phyloP scores from a whole-genome alignment of 2,888 invertebrate genomes.

The Dorcus hopei region DNA sequence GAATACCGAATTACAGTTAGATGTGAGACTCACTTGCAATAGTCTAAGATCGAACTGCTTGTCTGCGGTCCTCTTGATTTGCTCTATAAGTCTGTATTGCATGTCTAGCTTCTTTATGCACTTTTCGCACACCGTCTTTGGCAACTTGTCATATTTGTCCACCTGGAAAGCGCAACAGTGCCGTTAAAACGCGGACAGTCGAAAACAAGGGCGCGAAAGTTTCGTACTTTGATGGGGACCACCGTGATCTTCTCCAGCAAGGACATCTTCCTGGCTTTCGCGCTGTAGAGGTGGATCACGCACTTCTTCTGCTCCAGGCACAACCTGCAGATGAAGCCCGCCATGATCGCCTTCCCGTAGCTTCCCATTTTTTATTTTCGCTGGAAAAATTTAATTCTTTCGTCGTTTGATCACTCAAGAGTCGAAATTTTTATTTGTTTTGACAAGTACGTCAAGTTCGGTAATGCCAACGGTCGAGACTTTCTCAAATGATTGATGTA shows the following conservation, averaged over 20 bases:
- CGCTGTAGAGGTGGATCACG: slow-evolving; percentile 80
- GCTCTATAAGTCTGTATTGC: slow-evolving; percentile 53
- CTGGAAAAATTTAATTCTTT: background rate
- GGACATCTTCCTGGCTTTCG: slow-evolving; percentile 70
- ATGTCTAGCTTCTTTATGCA: slow-evolving; percentile 56
- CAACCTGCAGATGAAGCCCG: slow-evolving; percentile 80
- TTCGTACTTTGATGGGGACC: slow-evolving; percentile 73
- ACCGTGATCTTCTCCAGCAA: slow-evolving; percentile 78
- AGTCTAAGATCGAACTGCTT: slow-evolving; percentile 40
- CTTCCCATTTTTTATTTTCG: slow-evolving; percentile 68
- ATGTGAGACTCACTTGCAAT: slow-evolving; percentile 36
- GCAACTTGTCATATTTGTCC: slow-evolving; percentile 54
- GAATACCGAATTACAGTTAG: too few species aligned
- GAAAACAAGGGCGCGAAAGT: background rate
- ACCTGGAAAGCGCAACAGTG: slow-evolving; percentile 34
- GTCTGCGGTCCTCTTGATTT: slow-evolving; percentile 47
- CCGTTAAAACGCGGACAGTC: slow-evolving; percentile 8
- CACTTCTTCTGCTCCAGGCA: slow-evolving; percentile 83
- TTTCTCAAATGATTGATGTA: too few species aligned
- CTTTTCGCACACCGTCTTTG: slow-evolving; percentile 63
- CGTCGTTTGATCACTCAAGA: too few species aligned
- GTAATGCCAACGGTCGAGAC: too few species aligned
- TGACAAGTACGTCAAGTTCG: too few species aligned
- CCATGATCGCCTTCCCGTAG: slow-evolving; percentile 74
- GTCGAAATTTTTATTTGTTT: too few species aligned